These are phyloP conservation scores for Apotomis capreana DNA, from an alignment of 2,888 invertebrate species.

Conservation along the genomic window DNA sequence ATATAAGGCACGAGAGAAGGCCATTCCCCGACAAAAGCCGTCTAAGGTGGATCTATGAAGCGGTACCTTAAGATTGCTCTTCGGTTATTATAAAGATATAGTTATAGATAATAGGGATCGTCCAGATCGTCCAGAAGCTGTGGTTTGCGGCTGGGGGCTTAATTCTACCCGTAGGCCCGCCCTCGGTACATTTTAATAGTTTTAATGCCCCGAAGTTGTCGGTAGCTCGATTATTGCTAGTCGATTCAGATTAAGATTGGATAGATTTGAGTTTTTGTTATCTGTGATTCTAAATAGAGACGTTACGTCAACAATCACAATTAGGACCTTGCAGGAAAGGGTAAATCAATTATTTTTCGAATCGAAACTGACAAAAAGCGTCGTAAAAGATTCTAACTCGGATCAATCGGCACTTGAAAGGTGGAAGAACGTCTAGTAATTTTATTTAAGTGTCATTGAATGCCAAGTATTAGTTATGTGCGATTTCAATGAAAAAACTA, in stretches of 20 bases:
- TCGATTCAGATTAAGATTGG: slow-evolving; percentile 51
- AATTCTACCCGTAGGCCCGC: slow-evolving; percentile 69
- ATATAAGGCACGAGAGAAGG: no score
- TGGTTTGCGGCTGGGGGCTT: slow-evolving; percentile 76
- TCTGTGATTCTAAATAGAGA: slow-evolving; percentile 24
- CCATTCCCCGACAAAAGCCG: neutral
- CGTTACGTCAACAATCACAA: slow-evolving; percentile 14
- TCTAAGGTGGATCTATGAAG: slow-evolving; percentile 12
- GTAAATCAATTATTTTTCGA: slow-evolving; percentile 8
- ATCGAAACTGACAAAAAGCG: neutral
- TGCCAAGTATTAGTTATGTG: no score
- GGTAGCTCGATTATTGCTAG: slow-evolving; percentile 54
- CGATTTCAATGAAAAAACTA: no score
- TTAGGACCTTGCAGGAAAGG: slow-evolving; percentile 3
- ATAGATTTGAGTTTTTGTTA: slow-evolving; percentile 39
- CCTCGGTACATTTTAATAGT: slow-evolving; percentile 76
- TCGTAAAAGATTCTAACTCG: neutral
- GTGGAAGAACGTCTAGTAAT: neutral
- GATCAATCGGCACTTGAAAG: neutral
- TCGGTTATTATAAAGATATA: slow-evolving; percentile 59
- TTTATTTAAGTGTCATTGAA: neutral
- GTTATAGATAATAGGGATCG: slow-evolving; percentile 62
- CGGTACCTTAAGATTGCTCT: slow-evolving; percentile 9
- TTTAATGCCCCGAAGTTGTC: slow-evolving; percentile 69
- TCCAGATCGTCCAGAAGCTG: slow-evolving; percentile 75